Evolutionary conservation across 2,113 vertebrate species (phyloP).

Genomic region (Phalacrocorax brasilianus): DNA sequence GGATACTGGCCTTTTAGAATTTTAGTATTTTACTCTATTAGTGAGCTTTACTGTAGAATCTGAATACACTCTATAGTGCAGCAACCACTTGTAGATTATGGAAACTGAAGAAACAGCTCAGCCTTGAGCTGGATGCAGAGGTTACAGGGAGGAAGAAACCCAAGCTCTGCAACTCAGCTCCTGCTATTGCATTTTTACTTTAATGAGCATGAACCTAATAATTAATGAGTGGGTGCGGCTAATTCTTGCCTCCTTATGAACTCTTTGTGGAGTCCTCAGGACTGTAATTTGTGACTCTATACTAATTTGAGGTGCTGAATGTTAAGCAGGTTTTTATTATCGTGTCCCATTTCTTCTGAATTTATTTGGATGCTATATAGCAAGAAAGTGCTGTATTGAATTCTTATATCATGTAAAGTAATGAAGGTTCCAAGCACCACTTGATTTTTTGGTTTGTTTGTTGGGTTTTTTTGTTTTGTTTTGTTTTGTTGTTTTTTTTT

Average conservation of each 20-base stretch:
- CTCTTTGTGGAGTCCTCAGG: background rate
- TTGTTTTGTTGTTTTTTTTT: too few relatives aligned
- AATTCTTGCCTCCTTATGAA: background rate
- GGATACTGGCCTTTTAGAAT: background rate
- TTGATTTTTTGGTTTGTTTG: background rate
- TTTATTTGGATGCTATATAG: background rate
- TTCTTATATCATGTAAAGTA: background rate
- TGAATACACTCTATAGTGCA: background rate
- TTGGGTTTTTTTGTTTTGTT: too few relatives aligned
- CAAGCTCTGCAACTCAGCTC: background rate
- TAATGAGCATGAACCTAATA: background rate
- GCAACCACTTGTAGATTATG: background rate
- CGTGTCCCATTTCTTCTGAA: background rate
- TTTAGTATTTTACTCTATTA: background rate
- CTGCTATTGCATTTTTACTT: background rate
- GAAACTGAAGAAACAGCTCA: background rate
- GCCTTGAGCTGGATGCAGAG: background rate
- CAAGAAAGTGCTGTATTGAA: background rate
- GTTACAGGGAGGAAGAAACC: background rate
- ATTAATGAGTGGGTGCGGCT: background rate
- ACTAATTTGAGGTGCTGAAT: background rate
- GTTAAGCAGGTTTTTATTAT: background rate
- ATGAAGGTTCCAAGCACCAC: background rate
- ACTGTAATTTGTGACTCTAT: background rate
- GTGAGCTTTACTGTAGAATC: background rate